These are phyloP conservation scores for Arnoldichthys spilopterus DNA, from an alignment of 2,797 vertebrate genomes.

Conservation along the genomic window DNA sequence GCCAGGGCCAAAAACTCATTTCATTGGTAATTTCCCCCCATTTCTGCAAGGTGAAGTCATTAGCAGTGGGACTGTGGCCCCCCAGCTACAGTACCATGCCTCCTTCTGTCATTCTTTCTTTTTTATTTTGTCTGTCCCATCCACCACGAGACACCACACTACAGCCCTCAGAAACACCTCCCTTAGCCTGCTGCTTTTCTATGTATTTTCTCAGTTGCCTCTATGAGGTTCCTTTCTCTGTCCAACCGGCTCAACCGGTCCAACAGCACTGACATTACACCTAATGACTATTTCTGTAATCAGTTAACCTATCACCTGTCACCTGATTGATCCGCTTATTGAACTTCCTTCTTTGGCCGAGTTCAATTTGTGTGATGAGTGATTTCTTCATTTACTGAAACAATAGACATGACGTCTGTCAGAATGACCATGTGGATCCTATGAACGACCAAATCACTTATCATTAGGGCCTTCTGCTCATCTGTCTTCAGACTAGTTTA, in stretches of 20 bases:
- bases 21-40: constrained; percentile 59
- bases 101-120: constrained; percentile 29
- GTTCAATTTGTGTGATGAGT: too few relatives aligned
- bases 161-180: not conserved
- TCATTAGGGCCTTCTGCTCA: too few relatives aligned
- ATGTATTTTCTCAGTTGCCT: not conserved
- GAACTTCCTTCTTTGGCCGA: too few relatives aligned
- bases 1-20: constrained; percentile 57
- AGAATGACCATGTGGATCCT: too few relatives aligned
- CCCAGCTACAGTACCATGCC: constrained; percentile 17
- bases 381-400: too few relatives aligned
- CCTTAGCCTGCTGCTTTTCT: not conserved
- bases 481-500: too few relatives aligned
- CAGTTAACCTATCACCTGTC: too few relatives aligned
- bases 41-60: constrained; percentile 60
- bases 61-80: constrained; percentile 47
- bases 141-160: not conserved
- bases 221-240: not conserved
- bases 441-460: too few relatives aligned
- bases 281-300: too few relatives aligned
- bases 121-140: not conserved
- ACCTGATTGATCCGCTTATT: too few relatives aligned
- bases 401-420: too few relatives aligned
- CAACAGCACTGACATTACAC: not conserved
- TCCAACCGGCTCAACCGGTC: not conserved